Evolutionary conservation across 2,888 invertebrate genomes (phyloP), one percentile per base, ranked within the genome.

Genomic region (Synergus itoensis): DNA sequence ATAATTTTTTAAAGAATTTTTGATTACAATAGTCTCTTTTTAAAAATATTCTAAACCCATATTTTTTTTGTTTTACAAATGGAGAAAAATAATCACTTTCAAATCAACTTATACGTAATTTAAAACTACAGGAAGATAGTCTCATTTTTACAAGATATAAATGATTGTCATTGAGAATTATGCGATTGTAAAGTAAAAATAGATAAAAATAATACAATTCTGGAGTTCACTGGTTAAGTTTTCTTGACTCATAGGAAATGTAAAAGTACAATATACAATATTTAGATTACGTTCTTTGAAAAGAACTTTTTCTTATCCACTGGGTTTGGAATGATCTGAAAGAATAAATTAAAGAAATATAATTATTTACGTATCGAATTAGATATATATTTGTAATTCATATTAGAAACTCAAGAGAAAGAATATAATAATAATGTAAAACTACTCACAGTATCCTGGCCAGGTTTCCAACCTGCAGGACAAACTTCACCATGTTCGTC

Each of bases 401-500:
- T 28, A 45, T 11, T 45, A 4, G 48, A 28, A 64, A 41, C 1
- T 41, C 1, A 36, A 9, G n/a, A 11, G 18, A 11, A 65, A 7
- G 9, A 64, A 41, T 40, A 40, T 64, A 8, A 16, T 41, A 8
- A 16, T 41, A 41, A 4, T 18, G 11, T 28, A 14, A 41, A 60
- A 60, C 7, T 62, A 43, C 94, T 94, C 92, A 98, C 98, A 77
- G 98, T 98, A 92, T 97, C 97, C 92, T 96, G 95, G 48, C 98
- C 98, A 73, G 98, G 98, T 92, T 97, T 97, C 98, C 98, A 99
- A 57, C 97, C 97, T 86, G 98, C 97, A 36, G 98, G 98, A 91
- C 98, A 99, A 0, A 99, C 98, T 94, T 99, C 98, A 18, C 98
- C 98, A 89, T 98, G 97, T 43, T 95, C 94, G 91, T 98, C 98